A percentile compares a stretch with the other conserved stretches of the same genome.
These are phyloP conservation scores for Manduca sexta DNA, from an alignment of 1,140 invertebrate species.

Conservation along the genomic window DNA sequence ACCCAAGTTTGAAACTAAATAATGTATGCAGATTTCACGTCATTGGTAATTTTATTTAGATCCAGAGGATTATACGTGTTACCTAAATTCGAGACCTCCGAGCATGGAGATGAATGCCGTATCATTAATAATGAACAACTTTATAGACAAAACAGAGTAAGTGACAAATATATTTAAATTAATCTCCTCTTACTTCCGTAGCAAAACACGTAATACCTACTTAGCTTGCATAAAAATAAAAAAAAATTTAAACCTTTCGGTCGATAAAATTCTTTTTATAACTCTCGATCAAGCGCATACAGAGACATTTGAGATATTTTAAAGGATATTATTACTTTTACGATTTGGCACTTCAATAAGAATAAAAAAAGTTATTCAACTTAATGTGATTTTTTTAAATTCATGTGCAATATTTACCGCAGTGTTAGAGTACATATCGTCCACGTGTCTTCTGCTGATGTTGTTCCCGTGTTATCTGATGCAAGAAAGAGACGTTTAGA, in stretches of 20 bases:
- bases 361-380: too few species aligned
- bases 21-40: neutral
- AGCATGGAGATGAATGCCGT: conserved; percentile 81
- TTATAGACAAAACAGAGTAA: conserved; percentile 76
- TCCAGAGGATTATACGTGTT: conserved; percentile 76
- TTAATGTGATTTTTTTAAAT: neutral
- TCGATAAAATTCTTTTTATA: too few species aligned
- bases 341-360: too few species aligned
- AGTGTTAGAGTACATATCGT: conserved; percentile 80
- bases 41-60: conserved; percentile 42
- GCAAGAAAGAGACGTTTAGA: conserved; percentile 30
- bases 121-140: conserved; percentile 74
- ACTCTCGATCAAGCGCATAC: too few species aligned
- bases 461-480: conserved; percentile 51
- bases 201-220: too few species aligned
- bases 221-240: too few species aligned
- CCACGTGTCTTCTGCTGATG: conserved; percentile 79
- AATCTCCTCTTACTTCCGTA: too few species aligned
- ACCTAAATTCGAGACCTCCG: conserved; percentile 77
- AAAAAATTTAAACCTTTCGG: too few species aligned
- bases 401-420: too few species aligned
- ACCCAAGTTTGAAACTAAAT: conserved; percentile 12
- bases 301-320: too few species aligned
- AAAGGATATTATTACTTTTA: too few species aligned
- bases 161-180: too few species aligned